Percentiles rank a stretch among this genome's conserved stretches.
Conservation (phyloP, 2,888 invertebrate species). For the Ormyrus labotus region DNA sequence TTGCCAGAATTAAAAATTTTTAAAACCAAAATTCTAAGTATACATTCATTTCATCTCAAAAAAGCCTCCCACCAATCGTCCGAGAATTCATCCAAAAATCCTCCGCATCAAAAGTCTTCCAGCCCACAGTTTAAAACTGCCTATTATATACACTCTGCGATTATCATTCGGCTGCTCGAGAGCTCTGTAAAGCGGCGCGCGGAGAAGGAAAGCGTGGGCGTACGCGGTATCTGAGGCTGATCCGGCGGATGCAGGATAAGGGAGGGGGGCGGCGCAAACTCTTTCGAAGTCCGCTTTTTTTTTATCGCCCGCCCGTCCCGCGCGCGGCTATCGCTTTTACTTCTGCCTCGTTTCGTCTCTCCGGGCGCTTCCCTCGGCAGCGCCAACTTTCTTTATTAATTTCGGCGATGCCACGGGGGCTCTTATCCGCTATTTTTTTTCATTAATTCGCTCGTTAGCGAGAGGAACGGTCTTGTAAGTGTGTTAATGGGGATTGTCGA, state of each 20-base stretch:
- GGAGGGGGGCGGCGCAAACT: conserved; percentile 61
- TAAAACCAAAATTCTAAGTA: too few relatives aligned
- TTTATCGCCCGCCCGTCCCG: conserved; percentile 56
- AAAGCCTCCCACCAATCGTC: too few relatives aligned
- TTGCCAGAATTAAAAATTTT: too few relatives aligned
- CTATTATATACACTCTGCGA: not conserved
- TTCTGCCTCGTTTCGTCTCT: conserved; percentile 50
- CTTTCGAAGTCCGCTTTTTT: conserved; percentile 70
- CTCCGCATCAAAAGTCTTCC: too few relatives aligned
- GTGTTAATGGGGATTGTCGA: too few relatives aligned
- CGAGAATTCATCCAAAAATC: too few relatives aligned
- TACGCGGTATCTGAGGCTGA: conserved; percentile 71
- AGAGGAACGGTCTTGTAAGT: too few relatives aligned
- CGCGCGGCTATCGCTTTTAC: conserved; percentile 46
- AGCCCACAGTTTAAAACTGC: too few relatives aligned
- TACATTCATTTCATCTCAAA: too few relatives aligned
- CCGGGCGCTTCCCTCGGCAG: conserved; percentile 45
- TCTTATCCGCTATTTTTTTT: not conserved
- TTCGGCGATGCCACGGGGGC: conserved; percentile 15
- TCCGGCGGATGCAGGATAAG: conserved; percentile 75
- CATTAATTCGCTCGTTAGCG: too few relatives aligned
- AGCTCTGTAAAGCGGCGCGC: conserved; percentile 43
- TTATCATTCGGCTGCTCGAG: conserved; percentile 1
- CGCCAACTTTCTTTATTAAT: conserved; percentile 54
- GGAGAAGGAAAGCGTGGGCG: conserved; percentile 72